Base-by-base conservation (phyloP, 2,888 invertebrate species). In the Melieria omissa region DNA sequence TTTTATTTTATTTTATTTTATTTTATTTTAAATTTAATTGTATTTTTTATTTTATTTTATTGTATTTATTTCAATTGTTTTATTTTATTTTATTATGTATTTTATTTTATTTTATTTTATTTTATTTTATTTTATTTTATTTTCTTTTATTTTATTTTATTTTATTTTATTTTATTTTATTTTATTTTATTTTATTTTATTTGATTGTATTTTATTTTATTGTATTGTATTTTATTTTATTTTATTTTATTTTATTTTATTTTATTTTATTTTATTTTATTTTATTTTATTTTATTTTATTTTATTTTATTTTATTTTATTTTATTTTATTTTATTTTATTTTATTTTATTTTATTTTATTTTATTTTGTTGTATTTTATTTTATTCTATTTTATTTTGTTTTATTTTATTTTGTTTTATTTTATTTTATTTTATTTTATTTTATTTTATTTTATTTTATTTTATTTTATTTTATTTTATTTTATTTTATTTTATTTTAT, bases 11-110 rank as follows among this genome's bases (percentile, higher is more conserved):
- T 14, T 60, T 60, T 60, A 16, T 16, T 64, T 16, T 5, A 9
- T 62, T 14, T 62, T 62, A 16, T 46, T 45, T 62, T 14, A n/a
- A 44, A 62, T 62, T 7, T 62, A 44, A 62, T 62, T 57, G 41
- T 7, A 12, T 49, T 57, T 62, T 46, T 29, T 46, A 12, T 16
- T 9, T 9, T 4, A 5, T 62, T 45, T 14, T 46, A 14, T n/a
- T n/a, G n/a, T n/a, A n/a, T n/a, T n/a, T n/a, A n/a, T n/a, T n/a
- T n/a, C n/a, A n/a, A n/a, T n/a, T n/a, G n/a, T 5, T 1, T 5
- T 61, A 45, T 14, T 61, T 5, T 12, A 29, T 62, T 44, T 16
- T 14, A 46, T n/a, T 16, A n/a, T 29, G 12, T n/a, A n/a, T 42
- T 45, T 44, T 41, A 9, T n/a, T 60, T 60, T 10, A 29, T 4